Evolutionary conservation across 2,888 invertebrate genomes (phyloP).

Genomic region (Spodoptera picta): DNA sequence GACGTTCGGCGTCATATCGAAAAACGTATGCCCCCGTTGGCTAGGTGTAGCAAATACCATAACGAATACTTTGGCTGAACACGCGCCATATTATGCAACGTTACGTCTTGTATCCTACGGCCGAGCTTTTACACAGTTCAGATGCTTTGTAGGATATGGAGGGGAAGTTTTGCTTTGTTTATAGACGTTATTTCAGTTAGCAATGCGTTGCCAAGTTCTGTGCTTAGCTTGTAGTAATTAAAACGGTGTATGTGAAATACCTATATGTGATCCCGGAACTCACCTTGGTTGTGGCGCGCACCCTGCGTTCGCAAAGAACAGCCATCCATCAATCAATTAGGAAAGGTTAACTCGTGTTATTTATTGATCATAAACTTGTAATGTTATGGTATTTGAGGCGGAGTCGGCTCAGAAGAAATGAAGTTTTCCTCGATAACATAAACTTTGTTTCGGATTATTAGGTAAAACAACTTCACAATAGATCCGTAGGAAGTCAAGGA

Average conservation of each 20-base stretch:
- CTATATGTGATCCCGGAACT: slow-evolving; percentile 1
- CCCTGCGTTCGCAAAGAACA: slow-evolving; percentile 32
- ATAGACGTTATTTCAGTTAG: not conserved
- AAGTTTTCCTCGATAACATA: slow-evolving; percentile 18
- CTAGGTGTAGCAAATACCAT: slow-evolving; percentile 88
- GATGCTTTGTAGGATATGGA: slow-evolving; percentile 54
- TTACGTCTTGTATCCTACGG: slow-evolving; percentile 81
- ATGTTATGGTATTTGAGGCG: slow-evolving; percentile 30
- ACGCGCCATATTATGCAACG: slow-evolving; percentile 87
- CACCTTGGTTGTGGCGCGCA: slow-evolving; percentile 3
- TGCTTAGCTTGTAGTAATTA: not conserved
- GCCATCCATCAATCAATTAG: slow-evolving; percentile 70
- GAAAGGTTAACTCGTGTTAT: slow-evolving; percentile 57
- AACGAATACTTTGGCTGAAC: slow-evolving; percentile 88
- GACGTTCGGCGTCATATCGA: slow-evolving; percentile 87
- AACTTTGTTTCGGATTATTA: not conserved
- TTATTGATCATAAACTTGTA: slow-evolving; percentile 59
- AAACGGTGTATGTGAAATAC: not conserved
- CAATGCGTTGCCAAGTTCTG: not conserved
- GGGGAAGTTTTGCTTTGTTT: slow-evolving; percentile 35
- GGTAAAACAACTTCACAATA: too few species aligned
- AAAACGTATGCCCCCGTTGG: slow-evolving; percentile 87
- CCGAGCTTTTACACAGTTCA: slow-evolving; percentile 73
- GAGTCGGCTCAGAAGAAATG: slow-evolving; percentile 10
- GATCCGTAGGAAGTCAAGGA: too few species aligned